phyloP scores from a whole-genome alignment of 2,113 vertebrate genomes.

The Eptesicus fuscus region DNA sequence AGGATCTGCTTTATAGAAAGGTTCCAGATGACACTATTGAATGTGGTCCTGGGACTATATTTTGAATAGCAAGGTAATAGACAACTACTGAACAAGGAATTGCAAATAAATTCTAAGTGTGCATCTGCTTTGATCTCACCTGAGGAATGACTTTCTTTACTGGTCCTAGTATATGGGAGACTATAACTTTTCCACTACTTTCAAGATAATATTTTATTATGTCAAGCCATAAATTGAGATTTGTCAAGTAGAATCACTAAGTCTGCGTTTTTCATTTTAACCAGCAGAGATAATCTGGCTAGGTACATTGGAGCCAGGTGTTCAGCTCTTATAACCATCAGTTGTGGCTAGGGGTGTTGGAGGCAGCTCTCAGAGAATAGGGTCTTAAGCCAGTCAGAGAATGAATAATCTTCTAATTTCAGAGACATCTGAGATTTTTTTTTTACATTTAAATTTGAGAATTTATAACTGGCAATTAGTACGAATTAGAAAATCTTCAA shows the following conservation, averaged over 20 bases:
- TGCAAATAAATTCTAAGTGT: background rate
- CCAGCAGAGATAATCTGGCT: background rate
- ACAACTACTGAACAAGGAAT: background rate
- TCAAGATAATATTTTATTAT: background rate
- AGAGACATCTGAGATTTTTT: background rate
- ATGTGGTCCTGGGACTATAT: background rate
- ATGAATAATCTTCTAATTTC: background rate
- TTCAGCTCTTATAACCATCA: background rate
- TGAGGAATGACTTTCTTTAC: background rate
- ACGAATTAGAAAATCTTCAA: conserved; percentile 21
- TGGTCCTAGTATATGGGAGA: background rate
- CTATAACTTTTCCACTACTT: background rate
- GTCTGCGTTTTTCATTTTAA: background rate
- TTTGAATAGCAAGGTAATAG: background rate
- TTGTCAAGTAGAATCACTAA: background rate
- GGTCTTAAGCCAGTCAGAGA: background rate
- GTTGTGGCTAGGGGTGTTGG: background rate
- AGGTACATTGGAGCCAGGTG: background rate
- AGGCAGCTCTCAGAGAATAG: background rate
- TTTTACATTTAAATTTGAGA: conserved; percentile 9
- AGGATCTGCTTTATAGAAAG: background rate
- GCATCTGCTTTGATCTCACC: background rate
- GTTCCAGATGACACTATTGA: background rate
- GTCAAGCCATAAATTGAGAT: background rate
- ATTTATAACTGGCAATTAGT: background rate